Base-by-base conservation (phyloP, 2,113 vertebrate genomes). In the Sorex araneus region DNA sequence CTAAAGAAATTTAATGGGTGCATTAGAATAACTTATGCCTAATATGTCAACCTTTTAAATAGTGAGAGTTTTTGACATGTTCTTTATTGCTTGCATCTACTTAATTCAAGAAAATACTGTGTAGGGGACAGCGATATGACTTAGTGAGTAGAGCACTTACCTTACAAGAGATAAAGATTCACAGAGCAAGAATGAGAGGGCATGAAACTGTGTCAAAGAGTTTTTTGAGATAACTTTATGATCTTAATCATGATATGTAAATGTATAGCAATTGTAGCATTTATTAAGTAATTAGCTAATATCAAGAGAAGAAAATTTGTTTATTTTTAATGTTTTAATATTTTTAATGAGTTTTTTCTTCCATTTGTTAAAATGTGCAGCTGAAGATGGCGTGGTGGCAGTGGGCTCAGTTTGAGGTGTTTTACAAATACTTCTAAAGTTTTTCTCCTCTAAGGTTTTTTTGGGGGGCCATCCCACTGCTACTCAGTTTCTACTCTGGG, bases 21-120 rank as follows among this genome's bases (percentile, higher is more conserved):
- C 91, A 70, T 11, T 91, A 77, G 43, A 89, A 75, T 86, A 79
- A 73, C 19, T 54, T 83, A 28, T n/a, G 94, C 6, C 81, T 88
- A 81, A 69, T 84, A 60, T 74, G 16, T n/a, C 78, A 66, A 78
- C 85, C 45, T 70, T 89, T 85, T 16, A 21, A 60, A 79, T 89
- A 89, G 77, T 66, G 67, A 84, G 9, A 73, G 57, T 87, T 95
- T 95, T 89, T 74, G 27, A 34, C 19, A 50, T 57, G 2, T 88
- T 47, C 1, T 88, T 57, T 60, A 6, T 1, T 83, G 60, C 47
- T 87, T n/a, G 78, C 4, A 82, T 43, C 69, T 57, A 34, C 47
- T 92, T 87, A 81, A 12, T 83, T 36, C 91, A 82, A 47, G 69
- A 84, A 87, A 69, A 64, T 75, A 30, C 18, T 60, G 18, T 57